These are phyloP conservation scores for Portunus trituberculatus DNA, from an alignment of 1,140 invertebrate genomes.

Conservation along the genomic window DNA sequence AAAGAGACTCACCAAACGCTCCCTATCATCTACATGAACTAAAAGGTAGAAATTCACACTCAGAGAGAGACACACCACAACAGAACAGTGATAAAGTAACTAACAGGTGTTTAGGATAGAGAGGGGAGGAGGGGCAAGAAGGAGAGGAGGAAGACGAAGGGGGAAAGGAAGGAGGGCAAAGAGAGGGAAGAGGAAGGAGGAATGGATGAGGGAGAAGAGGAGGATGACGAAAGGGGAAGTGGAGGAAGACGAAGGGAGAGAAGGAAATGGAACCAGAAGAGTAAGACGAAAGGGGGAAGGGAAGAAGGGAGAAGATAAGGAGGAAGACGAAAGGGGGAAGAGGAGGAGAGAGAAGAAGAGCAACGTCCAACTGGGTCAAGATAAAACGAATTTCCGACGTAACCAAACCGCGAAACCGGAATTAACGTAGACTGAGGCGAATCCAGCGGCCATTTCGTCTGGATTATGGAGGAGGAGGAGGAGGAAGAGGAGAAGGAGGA, in stretches of 20 bases:
- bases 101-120: not conserved
- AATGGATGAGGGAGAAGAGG: not conserved
- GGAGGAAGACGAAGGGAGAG: not conserved
- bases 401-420: not conserved
- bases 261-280: not conserved
- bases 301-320: not conserved
- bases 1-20: not conserved
- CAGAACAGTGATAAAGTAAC: not conserved
- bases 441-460: not conserved
- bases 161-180: not conserved
- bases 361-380: not conserved
- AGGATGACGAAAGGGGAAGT: not conserved
- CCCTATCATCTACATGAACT: not conserved
- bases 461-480: constrained; percentile 7
- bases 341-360: not conserved
- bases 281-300: not conserved
- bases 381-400: not conserved
- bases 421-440: not conserved
- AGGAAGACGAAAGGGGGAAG: not conserved
- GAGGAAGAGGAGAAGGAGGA: not conserved
- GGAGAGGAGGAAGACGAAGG: not conserved
- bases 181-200: not conserved
- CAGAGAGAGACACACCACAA: no score
- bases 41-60: not conserved
- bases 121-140: not conserved